Evolutionary conservation across 2,888 invertebrate genomes (phyloP).

Genomic region (Monochamus alternatus): DNA sequence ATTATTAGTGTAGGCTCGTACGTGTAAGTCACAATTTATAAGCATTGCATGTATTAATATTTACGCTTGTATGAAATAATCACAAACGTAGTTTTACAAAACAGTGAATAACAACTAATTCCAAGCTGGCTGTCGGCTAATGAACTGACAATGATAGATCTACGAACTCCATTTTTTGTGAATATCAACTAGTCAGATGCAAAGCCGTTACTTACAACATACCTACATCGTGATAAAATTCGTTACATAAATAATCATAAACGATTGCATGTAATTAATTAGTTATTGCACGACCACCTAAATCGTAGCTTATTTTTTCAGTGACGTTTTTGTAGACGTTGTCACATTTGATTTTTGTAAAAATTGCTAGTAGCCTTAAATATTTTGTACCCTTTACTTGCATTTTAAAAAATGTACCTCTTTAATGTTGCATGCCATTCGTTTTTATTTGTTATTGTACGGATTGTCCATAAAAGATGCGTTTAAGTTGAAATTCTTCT

Average conservation of each 20-base stretch:
- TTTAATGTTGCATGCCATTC: background rate
- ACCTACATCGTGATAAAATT: background rate
- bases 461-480: background rate
- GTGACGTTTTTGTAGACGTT: background rate
- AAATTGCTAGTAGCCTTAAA: too few species aligned
- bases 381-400: too few species aligned
- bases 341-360: too few species aligned
- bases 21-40: background rate
- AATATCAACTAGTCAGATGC: conserved; percentile 4
- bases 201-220: conserved; percentile 8
- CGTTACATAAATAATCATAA: conserved; percentile 11
- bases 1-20: too few species aligned
- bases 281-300: too few species aligned
- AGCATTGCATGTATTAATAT: background rate
- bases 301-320: background rate
- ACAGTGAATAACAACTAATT: conserved; percentile 12
- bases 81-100: conserved; percentile 14
- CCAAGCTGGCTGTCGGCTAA: conserved; percentile 7
- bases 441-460: conserved; percentile 1
- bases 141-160: conserved; percentile 26
- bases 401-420: too few species aligned
- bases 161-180: conserved; percentile 6
- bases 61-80: background rate
- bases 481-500: background rate
- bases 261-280: background rate